Evolutionary conservation across 2,797 vertebrate genomes (phyloP), one percentile per base, ranked within the genome.

Genomic region (Chaunax sp.): DNA sequence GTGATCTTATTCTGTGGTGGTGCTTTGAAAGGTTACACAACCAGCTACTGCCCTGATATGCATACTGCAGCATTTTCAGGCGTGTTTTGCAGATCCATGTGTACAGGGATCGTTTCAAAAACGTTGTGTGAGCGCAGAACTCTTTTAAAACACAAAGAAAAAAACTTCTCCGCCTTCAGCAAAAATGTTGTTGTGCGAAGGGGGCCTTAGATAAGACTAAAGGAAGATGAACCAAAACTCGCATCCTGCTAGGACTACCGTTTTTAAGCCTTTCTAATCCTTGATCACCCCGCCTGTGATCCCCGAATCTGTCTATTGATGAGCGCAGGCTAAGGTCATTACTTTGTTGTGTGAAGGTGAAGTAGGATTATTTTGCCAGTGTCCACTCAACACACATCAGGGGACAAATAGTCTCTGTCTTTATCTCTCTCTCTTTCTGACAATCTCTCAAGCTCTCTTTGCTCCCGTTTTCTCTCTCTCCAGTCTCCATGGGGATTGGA

Each of bases 241-340:
- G 72, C 69, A 65, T 22, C 50, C 72, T 47, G 26, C 57, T 49
- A 56, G 19, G 57, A 20, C 41, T 38, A 70, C 46, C 72, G 73
- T 81, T 78, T 67, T 77, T 80, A 88, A 83, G 69, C 70, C 74
- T 51, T 54, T 73, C 55, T 90, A 88, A 90, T 90, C 88, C 82
- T 72, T 53, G 65, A 80, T 81, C 8, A 35, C 33, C 33, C 9
- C 33, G 10, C 33, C 33, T n/a, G n/a, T n/a, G n/a, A n/a, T n/a
- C 10, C 33, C 33, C 8, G 33, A 10, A 61, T 56, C 69, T 54
- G 49, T 75, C 54, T 68, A 68, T 58, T 64, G 78, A 85, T 72
- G 77, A 80, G 62, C 2, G 0, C 53, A 45, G 54, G 59, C 75
- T 64, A 62, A 84, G 77, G 82, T 84, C 85, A 86, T 81, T 69